phyloP scores from a whole-genome alignment of 2,888 invertebrate genomes.

The Tortrix viridana region DNA sequence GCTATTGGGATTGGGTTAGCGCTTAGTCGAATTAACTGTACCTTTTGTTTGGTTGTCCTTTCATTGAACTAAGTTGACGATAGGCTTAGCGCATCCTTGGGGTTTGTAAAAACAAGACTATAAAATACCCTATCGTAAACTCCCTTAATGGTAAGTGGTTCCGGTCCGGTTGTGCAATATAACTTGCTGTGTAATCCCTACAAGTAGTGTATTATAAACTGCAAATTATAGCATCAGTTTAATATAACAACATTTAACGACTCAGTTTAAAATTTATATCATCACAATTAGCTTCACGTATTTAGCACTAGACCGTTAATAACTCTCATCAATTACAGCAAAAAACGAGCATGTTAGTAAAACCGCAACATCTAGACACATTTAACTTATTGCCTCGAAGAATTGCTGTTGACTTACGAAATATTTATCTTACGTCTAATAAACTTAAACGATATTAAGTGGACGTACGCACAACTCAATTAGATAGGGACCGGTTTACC shows the following conservation, averaged over 20 bases:
- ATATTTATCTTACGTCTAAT: constrained; percentile 30
- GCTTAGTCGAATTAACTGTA: too few relatives aligned
- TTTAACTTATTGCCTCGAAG: constrained; percentile 29
- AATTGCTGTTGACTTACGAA: constrained; percentile 30
- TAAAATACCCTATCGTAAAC: too few relatives aligned
- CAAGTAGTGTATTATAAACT: not conserved
- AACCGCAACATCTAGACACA: constrained; percentile 13
- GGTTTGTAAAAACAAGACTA: too few relatives aligned
- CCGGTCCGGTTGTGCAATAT: too few relatives aligned
- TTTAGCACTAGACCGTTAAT: constrained; percentile 38
- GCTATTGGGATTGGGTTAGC: too few relatives aligned
- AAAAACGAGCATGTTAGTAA: constrained; percentile 15
- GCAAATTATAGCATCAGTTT: constrained; percentile 2
- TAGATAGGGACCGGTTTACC: constrained; percentile 17
- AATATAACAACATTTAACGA: not conserved
- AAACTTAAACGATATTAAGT: constrained; percentile 31
- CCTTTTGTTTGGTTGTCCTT: too few relatives aligned
- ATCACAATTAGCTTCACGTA: constrained; percentile 45
- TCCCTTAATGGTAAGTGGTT: too few relatives aligned
- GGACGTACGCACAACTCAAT: constrained; percentile 31
- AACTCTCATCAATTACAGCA: constrained; percentile 12
- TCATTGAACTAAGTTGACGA: too few relatives aligned
- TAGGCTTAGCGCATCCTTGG: too few relatives aligned
- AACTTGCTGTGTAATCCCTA: not conserved
- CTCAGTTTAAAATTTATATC: constrained; percentile 32